These are phyloP conservation scores for Pseudocheirus occidentalis DNA, from an alignment of 2,797 vertebrate species.

Conservation along the genomic window DNA sequence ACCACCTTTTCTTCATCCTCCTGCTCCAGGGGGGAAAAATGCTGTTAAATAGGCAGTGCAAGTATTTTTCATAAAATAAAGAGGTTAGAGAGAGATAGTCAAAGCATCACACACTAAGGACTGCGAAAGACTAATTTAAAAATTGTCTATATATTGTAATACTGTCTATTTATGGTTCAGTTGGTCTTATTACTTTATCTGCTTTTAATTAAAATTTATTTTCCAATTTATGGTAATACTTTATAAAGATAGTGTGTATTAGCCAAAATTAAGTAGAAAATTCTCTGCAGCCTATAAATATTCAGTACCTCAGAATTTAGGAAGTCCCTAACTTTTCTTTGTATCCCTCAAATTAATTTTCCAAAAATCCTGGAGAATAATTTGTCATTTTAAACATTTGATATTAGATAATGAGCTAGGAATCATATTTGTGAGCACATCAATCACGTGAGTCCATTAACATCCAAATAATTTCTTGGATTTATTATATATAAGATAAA, in stretches of 20 bases:
- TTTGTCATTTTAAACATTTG: neutral
- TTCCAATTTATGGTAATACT: neutral
- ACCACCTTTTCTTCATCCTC: neutral
- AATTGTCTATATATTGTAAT: neutral
- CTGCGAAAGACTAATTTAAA: too few relatives aligned
- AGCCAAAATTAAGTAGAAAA: neutral
- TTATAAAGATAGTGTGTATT: neutral
- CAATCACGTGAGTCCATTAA: neutral
- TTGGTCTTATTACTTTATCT: neutral
- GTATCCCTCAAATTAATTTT: neutral
- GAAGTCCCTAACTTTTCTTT: neutral
- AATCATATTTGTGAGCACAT: neutral
- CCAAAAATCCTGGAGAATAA: neutral
- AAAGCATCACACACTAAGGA: neutral
- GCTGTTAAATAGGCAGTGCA: neutral
- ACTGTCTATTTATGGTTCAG: neutral
- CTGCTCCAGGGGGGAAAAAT: neutral
- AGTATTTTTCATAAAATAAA: neutral
- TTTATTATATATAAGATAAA: neutral
- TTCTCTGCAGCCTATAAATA: neutral
- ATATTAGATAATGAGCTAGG: neutral
- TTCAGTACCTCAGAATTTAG: neutral
- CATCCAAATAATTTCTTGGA: neutral
- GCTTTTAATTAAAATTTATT: neutral
- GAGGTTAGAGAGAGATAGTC: neutral